Percentiles rank a stretch among this genome's conserved stretches.
phyloP scores from a whole-genome alignment of 2,797 vertebrate genomes.

The Adrianichthys oophorus region DNA sequence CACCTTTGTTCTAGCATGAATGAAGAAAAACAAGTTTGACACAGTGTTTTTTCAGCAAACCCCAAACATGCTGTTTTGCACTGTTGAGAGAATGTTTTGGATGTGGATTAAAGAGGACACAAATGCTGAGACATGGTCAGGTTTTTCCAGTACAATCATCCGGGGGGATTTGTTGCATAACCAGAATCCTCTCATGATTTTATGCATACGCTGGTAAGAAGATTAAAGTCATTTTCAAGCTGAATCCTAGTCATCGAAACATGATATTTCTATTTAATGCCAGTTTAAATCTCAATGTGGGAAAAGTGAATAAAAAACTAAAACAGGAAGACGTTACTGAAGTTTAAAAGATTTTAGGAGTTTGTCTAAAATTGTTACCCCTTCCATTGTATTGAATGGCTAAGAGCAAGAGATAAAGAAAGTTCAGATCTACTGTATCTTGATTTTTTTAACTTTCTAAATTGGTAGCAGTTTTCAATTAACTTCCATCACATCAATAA shows the following conservation, averaged over 20 bases:
- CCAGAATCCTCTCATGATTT: conserved; percentile 53
- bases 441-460: no score
- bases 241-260: conserved; percentile 52
- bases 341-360: neutral
- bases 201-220: conserved; percentile 65
- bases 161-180: conserved; percentile 73
- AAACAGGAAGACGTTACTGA: neutral
- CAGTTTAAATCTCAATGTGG: conserved; percentile 11
- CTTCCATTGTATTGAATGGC: no score
- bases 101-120: conserved; percentile 56
- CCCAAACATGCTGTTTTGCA: conserved; percentile 10
- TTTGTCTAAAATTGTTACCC: no score
- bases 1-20: neutral
- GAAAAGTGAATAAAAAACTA: neutral
- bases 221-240: conserved; percentile 67
- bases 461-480: no score
- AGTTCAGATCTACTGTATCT: no score
- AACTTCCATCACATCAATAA: no score
- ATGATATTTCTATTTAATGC: conserved; percentile 69
- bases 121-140: conserved; percentile 53
- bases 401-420: no score
- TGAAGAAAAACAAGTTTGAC: neutral
- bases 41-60: conserved; percentile 12
- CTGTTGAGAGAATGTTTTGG: conserved; percentile 22
- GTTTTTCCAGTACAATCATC: conserved; percentile 60